Conservation (phyloP, 35 echinoderm and acorn worm genomes). For the Lytechinus variegatus region DNA sequence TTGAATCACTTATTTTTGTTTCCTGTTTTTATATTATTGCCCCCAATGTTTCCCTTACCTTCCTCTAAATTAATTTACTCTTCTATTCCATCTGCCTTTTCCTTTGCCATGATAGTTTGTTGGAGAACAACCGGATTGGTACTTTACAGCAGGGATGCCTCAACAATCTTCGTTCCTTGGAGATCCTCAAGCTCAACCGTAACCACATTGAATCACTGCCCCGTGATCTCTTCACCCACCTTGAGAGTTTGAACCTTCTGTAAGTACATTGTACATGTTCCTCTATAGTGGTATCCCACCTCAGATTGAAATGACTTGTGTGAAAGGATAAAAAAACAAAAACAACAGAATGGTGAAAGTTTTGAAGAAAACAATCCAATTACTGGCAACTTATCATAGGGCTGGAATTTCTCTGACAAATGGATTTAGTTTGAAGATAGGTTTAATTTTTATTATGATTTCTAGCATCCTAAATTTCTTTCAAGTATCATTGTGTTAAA, state of each 20-base stretch:
- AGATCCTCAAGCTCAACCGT: slow-evolving; percentile 44
- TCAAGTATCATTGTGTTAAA: too few relatives aligned
- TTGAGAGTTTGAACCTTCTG: slow-evolving; percentile 37
- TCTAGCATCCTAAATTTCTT: too few relatives aligned
- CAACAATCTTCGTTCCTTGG: slow-evolving; percentile 29
- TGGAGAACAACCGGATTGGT: slow-evolving; percentile 35
- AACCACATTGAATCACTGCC: slow-evolving; percentile 33
- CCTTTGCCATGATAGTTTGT: not conserved
- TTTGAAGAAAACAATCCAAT: too few relatives aligned
- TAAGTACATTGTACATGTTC: slow-evolving; percentile 32
- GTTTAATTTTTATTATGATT: too few relatives aligned
- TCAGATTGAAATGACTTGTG: too few relatives aligned
- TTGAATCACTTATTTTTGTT: not conserved
- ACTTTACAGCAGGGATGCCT: slow-evolving; percentile 5
- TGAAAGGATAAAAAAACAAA: too few relatives aligned
- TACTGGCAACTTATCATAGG: too few relatives aligned
- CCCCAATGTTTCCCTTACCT: not conserved
- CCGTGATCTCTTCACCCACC: slow-evolving; percentile 41
- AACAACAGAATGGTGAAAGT: too few relatives aligned
- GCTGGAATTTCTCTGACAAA: too few relatives aligned
- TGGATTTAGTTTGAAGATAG: too few relatives aligned
- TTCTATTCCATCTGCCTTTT: not conserved
- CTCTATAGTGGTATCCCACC: not conserved
- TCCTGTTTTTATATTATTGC: not conserved
- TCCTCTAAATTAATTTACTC: not conserved